These are phyloP conservation scores for Pterostichus niger DNA, from an alignment of 2,888 invertebrate species.

Conservation along the genomic window DNA sequence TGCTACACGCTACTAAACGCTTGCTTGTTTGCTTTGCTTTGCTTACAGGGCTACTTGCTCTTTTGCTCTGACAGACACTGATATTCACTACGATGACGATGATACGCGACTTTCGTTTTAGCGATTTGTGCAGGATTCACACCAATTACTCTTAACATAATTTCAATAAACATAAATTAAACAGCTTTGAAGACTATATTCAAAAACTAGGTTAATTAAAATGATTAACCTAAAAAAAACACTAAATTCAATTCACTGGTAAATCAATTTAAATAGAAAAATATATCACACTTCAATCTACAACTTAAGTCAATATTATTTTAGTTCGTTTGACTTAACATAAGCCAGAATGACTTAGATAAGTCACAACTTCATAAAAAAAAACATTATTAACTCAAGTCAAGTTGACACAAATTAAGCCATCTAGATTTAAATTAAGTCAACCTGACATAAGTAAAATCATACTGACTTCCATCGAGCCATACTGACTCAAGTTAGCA, in stretches of 20 bases:
- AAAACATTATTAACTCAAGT: background rate
- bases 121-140: conserved; percentile 21
- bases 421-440: background rate
- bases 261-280: background rate
- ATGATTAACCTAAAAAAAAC: background rate
- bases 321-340: too few species aligned
- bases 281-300: background rate
- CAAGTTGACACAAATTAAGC: conserved; percentile 7
- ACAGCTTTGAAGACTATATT: background rate
- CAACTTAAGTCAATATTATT: background rate
- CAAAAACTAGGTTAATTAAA: too few species aligned
- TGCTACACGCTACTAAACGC: conserved; percentile 40
- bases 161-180: background rate
- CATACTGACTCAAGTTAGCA: too few species aligned
- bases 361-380: too few species aligned
- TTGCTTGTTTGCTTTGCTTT: conserved; percentile 7
- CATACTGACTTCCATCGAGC: too few species aligned
- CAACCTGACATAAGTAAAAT: too few species aligned
- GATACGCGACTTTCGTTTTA: conserved; percentile 13
- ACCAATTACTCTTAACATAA: background rate
- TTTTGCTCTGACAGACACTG: background rate
- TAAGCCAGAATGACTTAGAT: too few species aligned
- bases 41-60: too few species aligned
- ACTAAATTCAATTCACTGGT: background rate
- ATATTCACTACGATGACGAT: conserved; percentile 22